A percentile compares a stretch with the other conserved stretches of the same genome.
These are phyloP conservation scores for Ameiurus melas DNA, from an alignment of 2,113 vertebrate genomes.

Conservation along the genomic window DNA sequence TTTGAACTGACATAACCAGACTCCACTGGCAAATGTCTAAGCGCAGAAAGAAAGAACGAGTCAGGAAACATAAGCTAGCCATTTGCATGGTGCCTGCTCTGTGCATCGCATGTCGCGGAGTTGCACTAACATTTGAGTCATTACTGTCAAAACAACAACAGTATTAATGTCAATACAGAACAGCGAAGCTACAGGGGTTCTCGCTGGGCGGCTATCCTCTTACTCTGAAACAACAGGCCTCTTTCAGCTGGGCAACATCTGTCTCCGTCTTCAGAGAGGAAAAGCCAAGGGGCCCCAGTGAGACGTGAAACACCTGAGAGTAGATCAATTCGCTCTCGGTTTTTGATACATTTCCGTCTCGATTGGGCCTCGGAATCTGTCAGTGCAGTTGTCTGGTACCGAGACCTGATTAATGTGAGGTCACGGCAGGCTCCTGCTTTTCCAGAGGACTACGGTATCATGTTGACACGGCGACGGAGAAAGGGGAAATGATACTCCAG, in stretches of 20 bases:
- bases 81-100: constrained; percentile 13
- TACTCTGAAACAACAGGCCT: constrained; percentile 41
- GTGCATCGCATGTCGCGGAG: constrained; percentile 4
- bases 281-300: constrained; percentile 31
- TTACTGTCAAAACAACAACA: constrained; percentile 47
- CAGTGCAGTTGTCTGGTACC: constrained; percentile 18
- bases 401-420: constrained; percentile 42
- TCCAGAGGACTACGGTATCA: constrained; percentile 43
- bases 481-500: constrained; percentile 33
- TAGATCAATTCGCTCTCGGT: constrained; percentile 42
- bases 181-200: constrained; percentile 27
- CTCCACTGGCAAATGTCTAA: constrained; percentile 11
- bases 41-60: neutral
- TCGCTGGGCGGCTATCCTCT: constrained; percentile 44
- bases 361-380: constrained; percentile 25
- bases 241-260: constrained; percentile 40
- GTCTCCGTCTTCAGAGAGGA: constrained; percentile 42
- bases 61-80: constrained; percentile 19
- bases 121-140: constrained; percentile 32
- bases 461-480: constrained; percentile 33
- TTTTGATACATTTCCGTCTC: constrained; percentile 46
- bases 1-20: constrained; percentile 16
- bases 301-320: constrained; percentile 36
- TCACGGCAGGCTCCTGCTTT: constrained; percentile 39
- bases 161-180: constrained; percentile 40